Percentiles rank a stretch among this genome's conserved stretches.
phyloP scores from a whole-genome alignment of 1,140 invertebrate genomes.

The Maconellicoccus hirsutus region DNA sequence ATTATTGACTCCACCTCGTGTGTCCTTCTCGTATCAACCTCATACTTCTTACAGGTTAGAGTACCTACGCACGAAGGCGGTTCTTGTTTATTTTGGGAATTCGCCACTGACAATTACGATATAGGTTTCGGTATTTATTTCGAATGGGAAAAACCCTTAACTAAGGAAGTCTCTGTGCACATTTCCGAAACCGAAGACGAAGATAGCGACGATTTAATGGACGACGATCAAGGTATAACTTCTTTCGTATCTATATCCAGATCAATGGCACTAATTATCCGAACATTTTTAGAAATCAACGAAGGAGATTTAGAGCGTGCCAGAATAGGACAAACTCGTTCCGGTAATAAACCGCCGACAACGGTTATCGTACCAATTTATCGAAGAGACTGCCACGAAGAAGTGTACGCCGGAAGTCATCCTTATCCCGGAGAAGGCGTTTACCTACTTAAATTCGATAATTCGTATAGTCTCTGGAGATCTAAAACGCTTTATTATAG shows the following conservation, averaged over 20 bases:
- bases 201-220: slow-evolving; percentile 56
- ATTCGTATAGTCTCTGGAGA: slow-evolving; percentile 97
- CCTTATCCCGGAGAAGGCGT: slow-evolving; percentile 92
- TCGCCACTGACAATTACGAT: slow-evolving; percentile 96
- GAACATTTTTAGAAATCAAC: neutral
- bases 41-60: slow-evolving; percentile 46
- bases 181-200: slow-evolving; percentile 89
- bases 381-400: slow-evolving; percentile 87
- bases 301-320: neutral
- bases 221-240: slow-evolving; percentile 49
- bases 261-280: too few species aligned
- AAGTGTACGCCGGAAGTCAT: slow-evolving; percentile 96
- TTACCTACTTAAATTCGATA: slow-evolving; percentile 98
- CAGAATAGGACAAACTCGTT: neutral
- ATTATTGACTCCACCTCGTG: neutral
- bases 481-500: slow-evolving; percentile 98
- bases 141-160: slow-evolving; percentile 84
- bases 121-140: slow-evolving; percentile 98
- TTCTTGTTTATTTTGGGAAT: slow-evolving; percentile 96
- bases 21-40: neutral
- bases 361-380: slow-evolving; percentile 84
- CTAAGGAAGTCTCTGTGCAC: slow-evolving; percentile 72
- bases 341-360: slow-evolving; percentile 41
- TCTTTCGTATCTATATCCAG: too few species aligned
- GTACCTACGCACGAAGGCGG: slow-evolving; percentile 95